phyloP scores from a whole-genome alignment of 2,888 invertebrate species.

The Caenorhabditis sp. region DNA sequence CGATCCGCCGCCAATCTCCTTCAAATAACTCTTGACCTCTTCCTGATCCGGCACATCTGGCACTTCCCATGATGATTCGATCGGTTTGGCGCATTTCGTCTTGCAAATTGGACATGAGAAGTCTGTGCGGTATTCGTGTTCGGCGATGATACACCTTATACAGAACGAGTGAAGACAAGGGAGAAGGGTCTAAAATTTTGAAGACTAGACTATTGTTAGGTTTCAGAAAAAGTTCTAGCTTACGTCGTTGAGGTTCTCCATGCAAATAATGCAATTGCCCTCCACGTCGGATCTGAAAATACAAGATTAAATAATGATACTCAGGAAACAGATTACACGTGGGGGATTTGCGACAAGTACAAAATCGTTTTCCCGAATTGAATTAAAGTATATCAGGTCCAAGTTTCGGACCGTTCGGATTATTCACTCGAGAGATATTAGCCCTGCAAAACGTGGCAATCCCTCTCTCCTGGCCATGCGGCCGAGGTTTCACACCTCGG shows the following conservation, averaged over 20 bases:
- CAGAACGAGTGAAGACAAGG: slow-evolving; percentile 66
- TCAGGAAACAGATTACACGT: too few species aligned
- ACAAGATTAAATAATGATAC: neutral
- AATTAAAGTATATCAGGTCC: too few species aligned
- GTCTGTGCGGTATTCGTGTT: slow-evolving; percentile 56
- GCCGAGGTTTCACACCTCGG: too few species aligned
- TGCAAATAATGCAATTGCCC: slow-evolving; percentile 65
- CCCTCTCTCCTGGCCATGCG: too few species aligned
- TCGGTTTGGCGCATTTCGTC: slow-evolving; percentile 47
- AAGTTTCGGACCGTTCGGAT: too few species aligned
- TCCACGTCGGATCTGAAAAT: slow-evolving; percentile 59
- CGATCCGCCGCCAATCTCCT: slow-evolving; percentile 22
- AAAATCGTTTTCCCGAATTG: too few species aligned
- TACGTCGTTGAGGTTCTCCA: slow-evolving; percentile 64
- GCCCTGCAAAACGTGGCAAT: too few species aligned
- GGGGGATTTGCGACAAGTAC: too few species aligned
- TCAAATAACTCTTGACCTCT: slow-evolving; percentile 61
- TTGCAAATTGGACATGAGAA: slow-evolving; percentile 64
- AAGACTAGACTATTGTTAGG: too few species aligned
- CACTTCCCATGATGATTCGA: slow-evolving; percentile 64
- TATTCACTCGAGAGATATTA: too few species aligned
- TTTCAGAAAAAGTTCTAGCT: too few species aligned
- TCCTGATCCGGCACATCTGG: slow-evolving; percentile 54
- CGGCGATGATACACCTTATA: slow-evolving; percentile 52
- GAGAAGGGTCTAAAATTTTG: slow-evolving; percentile 50